Evolutionary conservation across 2,113 vertebrate genomes (phyloP).

Genomic region (Calyptommatus sinebrachiatus): DNA sequence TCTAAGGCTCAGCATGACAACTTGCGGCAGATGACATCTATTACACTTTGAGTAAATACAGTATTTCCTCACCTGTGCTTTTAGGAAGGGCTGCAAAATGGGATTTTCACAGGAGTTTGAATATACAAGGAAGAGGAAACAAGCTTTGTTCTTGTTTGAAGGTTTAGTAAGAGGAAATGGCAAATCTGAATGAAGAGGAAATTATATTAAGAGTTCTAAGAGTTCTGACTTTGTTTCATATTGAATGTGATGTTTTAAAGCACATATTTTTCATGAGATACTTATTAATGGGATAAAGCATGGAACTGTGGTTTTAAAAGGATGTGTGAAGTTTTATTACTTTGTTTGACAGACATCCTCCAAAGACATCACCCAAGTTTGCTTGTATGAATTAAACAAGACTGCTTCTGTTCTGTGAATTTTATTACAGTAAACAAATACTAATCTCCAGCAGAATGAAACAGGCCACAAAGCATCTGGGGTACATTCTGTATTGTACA

Average conservation of each 20-base stretch:
- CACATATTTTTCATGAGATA: neutral
- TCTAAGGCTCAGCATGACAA: constrained; percentile 1
- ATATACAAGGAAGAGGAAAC: constrained; percentile 1
- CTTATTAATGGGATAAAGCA: neutral
- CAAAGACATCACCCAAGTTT: neutral
- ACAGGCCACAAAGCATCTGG: neutral
- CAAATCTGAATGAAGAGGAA: neutral
- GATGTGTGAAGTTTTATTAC: neutral
- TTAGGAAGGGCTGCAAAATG: constrained; percentile 17
- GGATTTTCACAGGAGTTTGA: constrained; percentile 1
- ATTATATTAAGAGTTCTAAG: neutral
- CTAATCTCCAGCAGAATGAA: neutral
- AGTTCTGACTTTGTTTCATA: neutral
- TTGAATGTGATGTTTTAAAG: neutral
- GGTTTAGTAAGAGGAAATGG: neutral
- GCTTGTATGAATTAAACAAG: neutral
- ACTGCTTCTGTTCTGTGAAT: neutral
- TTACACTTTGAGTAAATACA: constrained; percentile 10
- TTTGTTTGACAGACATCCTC: neutral
- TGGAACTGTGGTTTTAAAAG: neutral
- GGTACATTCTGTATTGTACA: too few relatives aligned
- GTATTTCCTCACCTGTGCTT: constrained; percentile 8
- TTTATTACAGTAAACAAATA: neutral
- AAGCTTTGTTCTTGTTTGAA: constrained; percentile 12
- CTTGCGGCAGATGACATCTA: constrained; percentile 2